Conservation (phyloP, 2,888 invertebrate species). For the Harpalus rubripes region DNA sequence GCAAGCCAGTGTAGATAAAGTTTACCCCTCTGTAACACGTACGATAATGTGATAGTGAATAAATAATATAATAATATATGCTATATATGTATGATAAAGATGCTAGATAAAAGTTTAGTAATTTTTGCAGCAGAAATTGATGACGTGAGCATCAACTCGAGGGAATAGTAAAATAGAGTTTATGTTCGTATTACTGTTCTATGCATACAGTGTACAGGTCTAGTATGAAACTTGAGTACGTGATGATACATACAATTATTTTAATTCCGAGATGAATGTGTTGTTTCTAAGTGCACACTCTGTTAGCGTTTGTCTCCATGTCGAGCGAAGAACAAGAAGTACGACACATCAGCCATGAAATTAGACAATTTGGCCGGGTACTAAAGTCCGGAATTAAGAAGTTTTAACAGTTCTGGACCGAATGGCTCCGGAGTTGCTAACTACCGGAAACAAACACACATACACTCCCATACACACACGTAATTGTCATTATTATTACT, state of each 20-base stretch:
- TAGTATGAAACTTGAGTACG: no score
- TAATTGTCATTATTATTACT: not conserved
- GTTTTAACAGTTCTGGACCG: slow-evolving; percentile 53
- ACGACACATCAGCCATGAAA: slow-evolving; percentile 57
- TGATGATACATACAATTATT: not conserved
- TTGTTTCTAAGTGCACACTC: not conserved
- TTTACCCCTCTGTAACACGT: no score
- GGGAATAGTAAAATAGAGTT: no score
- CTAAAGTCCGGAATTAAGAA: slow-evolving; percentile 60
- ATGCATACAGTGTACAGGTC: no score
- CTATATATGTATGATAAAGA: no score
- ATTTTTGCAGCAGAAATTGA: no score
- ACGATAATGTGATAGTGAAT: no score
- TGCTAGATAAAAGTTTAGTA: no score
- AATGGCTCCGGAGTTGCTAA: slow-evolving; percentile 36
- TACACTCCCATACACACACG: not conserved
- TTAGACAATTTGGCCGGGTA: slow-evolving; percentile 50
- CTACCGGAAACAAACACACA: slow-evolving; percentile 35
- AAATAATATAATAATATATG: no score
- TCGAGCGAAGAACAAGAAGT: not conserved
- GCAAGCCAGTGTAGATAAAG: no score
- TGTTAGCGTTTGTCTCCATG: not conserved
- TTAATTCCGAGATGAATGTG: not conserved
- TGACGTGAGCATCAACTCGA: no score
- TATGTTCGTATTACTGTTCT: no score